Base-by-base conservation (phyloP, 1,140 invertebrate species). In the Phymorhynchus buccinoides region DNA sequence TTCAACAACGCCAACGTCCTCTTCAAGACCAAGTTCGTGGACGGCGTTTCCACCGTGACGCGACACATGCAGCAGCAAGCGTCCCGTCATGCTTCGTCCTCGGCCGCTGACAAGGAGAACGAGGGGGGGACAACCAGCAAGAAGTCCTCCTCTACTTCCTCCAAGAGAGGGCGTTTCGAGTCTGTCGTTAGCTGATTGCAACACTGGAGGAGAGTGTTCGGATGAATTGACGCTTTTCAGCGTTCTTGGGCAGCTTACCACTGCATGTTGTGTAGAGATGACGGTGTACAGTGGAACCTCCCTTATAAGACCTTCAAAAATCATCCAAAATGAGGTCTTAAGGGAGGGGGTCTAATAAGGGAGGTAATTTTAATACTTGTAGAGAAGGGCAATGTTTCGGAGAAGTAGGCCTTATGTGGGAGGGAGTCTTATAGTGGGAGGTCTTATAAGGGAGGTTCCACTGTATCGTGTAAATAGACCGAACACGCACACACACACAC, bases 1-100 rank as follows among this genome's bases (percentile, higher is more conserved):
- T 99, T 99, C 93, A 98, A 97, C 92, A 99, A 99, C 94, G 99
- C 99, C 0, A 99, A 99, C 94, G 98, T 99, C 41, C 93, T 99
- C 32, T 99, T 98, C 94, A 96, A 96, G 82, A 99, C 99, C 0
- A 96, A 96, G 89, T 99, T 99, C 93, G 95, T 97, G 37, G 98
- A 99, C 94, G 99, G 99, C 62, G 97, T 98, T 94, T 99, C 99
- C 0, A 96, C 96, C 12, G 96, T 99, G 30, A 95, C 95, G 41
- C 95, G 98, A 86, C 92, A 92, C 87, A 91, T 92, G n/a, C 91
- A 92, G 85, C 89, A 91, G 42, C 86, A 83, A 22, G 37, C 56
- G 2, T 82, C 77, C 4, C 75, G 77, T 9, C 73, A 48, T 27
- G 27, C 37, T 6, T 78, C 56, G 3, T 35, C 78, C n/a, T 42